phyloP scores from a whole-genome alignment of 1,140 invertebrate species.

The Nautilus pompilius region DNA sequence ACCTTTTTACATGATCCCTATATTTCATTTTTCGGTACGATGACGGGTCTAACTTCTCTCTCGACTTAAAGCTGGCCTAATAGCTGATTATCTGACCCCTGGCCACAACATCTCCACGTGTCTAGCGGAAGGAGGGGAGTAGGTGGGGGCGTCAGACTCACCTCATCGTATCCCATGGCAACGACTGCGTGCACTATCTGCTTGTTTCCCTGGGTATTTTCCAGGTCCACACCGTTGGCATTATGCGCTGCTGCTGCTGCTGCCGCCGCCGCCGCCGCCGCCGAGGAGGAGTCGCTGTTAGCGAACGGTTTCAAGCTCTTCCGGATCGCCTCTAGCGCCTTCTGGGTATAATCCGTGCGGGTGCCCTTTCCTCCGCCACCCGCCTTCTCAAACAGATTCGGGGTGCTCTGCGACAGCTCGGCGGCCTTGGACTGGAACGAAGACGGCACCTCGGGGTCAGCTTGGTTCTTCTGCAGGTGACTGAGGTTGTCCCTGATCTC shows the following conservation, averaged over 20 bases:
- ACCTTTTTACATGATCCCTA: too few species aligned
- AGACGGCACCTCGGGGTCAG: constrained; percentile 17
- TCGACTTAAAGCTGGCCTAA: too few species aligned
- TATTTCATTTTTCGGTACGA: too few species aligned
- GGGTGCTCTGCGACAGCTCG: constrained; percentile 35
- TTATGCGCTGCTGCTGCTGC: constrained; percentile 62
- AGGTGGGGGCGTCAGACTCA: constrained; percentile 26
- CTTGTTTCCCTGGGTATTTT: constrained; percentile 21
- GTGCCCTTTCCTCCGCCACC: constrained; percentile 17
- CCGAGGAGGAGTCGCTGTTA: constrained; percentile 60
- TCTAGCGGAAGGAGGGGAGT: too few species aligned
- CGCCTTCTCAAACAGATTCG: constrained; percentile 29
- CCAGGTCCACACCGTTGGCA: constrained; percentile 21
- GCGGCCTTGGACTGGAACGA: constrained; percentile 21
- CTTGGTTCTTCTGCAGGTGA: constrained; percentile 33
- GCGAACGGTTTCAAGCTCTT: constrained; percentile 78
- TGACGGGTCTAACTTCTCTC: too few species aligned
- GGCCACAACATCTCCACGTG: too few species aligned
- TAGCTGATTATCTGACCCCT: too few species aligned
- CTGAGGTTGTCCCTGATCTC: constrained; percentile 47
- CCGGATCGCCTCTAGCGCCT: constrained; percentile 81
- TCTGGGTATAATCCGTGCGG: constrained; percentile 69
- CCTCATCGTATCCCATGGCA: constrained; percentile 43
- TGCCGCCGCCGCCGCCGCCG: constrained; percentile 66
- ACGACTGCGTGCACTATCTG: constrained; percentile 32